Evolutionary conservation across 2,113 vertebrate genomes (phyloP).

Genomic region (Hippocampus abdominalis): DNA sequence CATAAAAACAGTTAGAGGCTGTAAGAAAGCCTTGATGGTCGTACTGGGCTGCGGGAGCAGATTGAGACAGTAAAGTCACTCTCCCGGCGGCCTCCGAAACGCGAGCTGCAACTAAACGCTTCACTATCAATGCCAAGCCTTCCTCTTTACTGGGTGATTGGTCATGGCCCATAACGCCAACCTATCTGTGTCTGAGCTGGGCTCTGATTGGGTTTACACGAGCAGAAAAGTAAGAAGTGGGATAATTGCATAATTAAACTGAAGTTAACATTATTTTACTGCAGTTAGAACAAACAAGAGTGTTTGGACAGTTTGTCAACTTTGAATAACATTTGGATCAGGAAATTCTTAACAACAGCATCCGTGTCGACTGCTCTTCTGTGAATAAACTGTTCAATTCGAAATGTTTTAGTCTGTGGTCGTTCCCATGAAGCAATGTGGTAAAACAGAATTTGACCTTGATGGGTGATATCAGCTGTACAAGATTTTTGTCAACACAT

Average conservation of each 20-base stretch:
- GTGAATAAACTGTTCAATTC: background rate
- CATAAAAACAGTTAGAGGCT: constrained; percentile 57
- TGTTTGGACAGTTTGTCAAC: constrained; percentile 18
- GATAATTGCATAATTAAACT: constrained; percentile 44
- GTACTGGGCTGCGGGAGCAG: constrained; percentile 54
- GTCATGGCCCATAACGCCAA: constrained; percentile 61
- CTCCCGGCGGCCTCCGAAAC: constrained; percentile 35
- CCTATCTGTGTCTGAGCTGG: constrained; percentile 55
- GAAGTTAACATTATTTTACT: constrained; percentile 49
- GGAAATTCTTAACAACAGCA: background rate
- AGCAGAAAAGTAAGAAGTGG: constrained; percentile 34
- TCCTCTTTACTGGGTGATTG: constrained; percentile 63
- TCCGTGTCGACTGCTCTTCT: background rate
- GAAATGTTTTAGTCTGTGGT: background rate
- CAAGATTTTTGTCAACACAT: background rate
- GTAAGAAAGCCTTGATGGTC: constrained; percentile 50
- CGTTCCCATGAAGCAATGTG: background rate
- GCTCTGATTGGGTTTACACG: constrained; percentile 47
- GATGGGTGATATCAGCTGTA: background rate
- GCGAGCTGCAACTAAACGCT: constrained; percentile 55
- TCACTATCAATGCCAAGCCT: constrained; percentile 45
- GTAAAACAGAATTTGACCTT: background rate
- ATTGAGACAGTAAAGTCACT: constrained; percentile 63
- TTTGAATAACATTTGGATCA: constrained; percentile 9
- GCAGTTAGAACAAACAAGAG: constrained; percentile 32